Base-by-base conservation (phyloP, 2,797 vertebrate species). In the Amazona ochrocephala region DNA sequence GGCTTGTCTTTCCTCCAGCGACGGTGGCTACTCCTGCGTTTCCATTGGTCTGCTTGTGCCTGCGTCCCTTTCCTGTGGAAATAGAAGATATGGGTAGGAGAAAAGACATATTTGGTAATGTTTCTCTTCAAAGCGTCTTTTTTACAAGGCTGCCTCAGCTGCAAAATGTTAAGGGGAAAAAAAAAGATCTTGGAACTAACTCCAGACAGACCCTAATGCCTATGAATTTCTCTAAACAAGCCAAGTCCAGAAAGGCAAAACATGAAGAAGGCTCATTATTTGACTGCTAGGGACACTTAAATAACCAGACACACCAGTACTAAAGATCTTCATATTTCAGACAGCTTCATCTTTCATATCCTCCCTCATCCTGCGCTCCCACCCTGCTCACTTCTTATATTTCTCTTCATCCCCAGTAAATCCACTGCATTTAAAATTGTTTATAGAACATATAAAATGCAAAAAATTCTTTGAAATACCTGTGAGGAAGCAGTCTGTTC, bases 161-260 rank as follows among this genome's bases (percentile, higher is more conserved):
- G 97, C 93, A 98, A 98, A 98, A 98, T 95, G 96, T 97, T 98
- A 98, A 97, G 84, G 75, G 90, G 16, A 11, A 96, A 97, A 97
- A 93, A 89, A 84, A 73, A 91, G 85, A 97, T 97, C 84, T 98
- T 98, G 98, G 98, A 98, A 97, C 95, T 95, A 97, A 97, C 98
- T 98, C 97, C 98, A 98, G 98, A 98, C 98, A 98, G 98, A 98
- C 96, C 97, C 97, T 97, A 98, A 97, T 97, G 97, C 97, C 97
- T 97, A 94, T 96, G 97, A 97, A 98, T 98, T 98, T 97, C 95
- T 97, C 96, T 90, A 97, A 97, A 97, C 86, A 93, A 97, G 97
- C 96, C 96, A 97, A 96, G 94, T 96, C 90, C 97, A 97, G 96
- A 96, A 95, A 97, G 97, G 97, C 97, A 96, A 96, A 98, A 98